Conservation (phyloP, 2,797 vertebrate species). For the Harpagifer antarcticus region DNA sequence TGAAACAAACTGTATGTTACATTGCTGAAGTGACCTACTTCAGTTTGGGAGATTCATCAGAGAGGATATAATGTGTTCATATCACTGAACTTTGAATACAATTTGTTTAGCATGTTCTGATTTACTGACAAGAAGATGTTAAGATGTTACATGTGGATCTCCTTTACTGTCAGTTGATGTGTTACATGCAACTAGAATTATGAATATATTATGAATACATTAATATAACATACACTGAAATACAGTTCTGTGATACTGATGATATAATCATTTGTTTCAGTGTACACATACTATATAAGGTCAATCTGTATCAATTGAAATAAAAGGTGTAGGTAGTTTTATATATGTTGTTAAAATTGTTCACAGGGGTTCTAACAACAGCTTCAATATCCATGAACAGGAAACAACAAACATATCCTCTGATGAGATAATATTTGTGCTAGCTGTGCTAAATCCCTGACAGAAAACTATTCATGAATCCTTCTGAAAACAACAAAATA, state of each 20-base stretch:
- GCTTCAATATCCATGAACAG: background rate
- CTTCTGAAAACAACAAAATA: too few species aligned
- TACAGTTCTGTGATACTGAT: too few species aligned
- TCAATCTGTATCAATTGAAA: too few species aligned
- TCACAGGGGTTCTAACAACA: too few species aligned
- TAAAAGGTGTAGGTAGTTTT: too few species aligned
- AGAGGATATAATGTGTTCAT: background rate
- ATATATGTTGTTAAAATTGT: too few species aligned
- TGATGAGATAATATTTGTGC: too few species aligned
- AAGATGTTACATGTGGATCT: background rate
- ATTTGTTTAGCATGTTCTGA: background rate
- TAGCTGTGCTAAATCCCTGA: too few species aligned
- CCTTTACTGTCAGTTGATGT: background rate
- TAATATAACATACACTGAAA: too few species aligned
- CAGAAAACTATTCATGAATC: too few species aligned
- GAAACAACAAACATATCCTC: background rate
- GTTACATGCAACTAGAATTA: background rate
- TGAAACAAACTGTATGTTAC: background rate
- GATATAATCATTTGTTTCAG: too few species aligned
- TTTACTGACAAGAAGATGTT: background rate
- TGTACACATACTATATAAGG: background rate
- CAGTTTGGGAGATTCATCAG: constrained; percentile 21
- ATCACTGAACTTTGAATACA: background rate
- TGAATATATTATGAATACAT: background rate
- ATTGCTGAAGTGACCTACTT: constrained; percentile 20